Evolutionary conservation across 1,140 invertebrate genomes (phyloP).

Genomic region (Conus ventricosus): DNA sequence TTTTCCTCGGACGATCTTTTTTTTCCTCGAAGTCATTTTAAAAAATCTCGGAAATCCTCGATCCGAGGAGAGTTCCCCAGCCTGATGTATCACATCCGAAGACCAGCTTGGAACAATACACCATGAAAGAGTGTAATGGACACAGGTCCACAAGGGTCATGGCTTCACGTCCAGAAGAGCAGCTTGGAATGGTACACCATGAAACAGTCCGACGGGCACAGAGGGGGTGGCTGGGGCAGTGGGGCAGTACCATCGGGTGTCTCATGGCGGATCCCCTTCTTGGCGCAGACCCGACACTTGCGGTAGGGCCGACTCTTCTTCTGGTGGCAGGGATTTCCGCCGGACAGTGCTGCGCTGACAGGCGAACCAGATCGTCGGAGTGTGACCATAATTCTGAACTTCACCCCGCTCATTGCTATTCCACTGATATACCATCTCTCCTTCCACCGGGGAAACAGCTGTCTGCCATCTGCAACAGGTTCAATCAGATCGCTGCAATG

Average conservation of each 20-base stretch:
- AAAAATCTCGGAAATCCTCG: too few relatives aligned
- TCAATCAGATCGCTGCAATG: neutral
- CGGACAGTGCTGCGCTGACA: neutral
- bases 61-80: too few relatives aligned
- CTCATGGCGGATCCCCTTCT: constrained; percentile 10
- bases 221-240: constrained; percentile 10
- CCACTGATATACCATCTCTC: neutral
- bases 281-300: constrained; percentile 13
- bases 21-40: too few relatives aligned
- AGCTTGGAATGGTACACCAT: neutral
- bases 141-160: too few relatives aligned
- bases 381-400: neutral
- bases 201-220: constrained; percentile 14
- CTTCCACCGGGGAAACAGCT: neutral
- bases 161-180: neutral
- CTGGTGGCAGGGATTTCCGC: neutral
- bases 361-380: neutral
- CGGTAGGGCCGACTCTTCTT: neutral
- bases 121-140: neutral
- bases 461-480: constrained; percentile 11
- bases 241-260: constrained; percentile 9
- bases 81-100: too few relatives aligned
- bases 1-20: too few relatives aligned
- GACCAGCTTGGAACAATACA: too few relatives aligned
- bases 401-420: neutral